Conservation (phyloP, 2,113 vertebrate genomes). For the Eulemur macaco region DNA sequence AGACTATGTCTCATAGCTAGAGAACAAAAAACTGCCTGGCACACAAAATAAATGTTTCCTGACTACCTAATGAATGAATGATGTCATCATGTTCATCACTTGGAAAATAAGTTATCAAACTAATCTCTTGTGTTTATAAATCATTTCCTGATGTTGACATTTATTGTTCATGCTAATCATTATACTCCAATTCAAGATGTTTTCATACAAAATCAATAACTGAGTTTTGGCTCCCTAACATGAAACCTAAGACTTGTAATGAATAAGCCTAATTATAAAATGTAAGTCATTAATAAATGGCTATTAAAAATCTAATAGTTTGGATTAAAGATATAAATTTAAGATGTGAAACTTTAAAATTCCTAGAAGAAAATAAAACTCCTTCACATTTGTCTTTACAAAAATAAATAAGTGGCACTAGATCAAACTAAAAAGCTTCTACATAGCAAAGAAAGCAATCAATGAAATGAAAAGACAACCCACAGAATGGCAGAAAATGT, state of each 20-base stretch:
- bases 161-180: not conserved
- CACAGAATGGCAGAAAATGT: not conserved
- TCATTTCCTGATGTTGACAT: conserved; percentile 2
- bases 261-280: not conserved
- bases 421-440: not conserved
- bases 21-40: not conserved
- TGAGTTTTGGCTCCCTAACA: not conserved
- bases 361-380: not conserved
- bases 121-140: not conserved
- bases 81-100: not conserved
- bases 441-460: not conserved
- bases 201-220: not conserved
- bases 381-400: not conserved
- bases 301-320: not conserved
- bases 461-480: not conserved
- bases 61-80: not conserved
- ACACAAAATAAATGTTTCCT: not conserved
- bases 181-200: not conserved
- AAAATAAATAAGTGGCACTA: not conserved
- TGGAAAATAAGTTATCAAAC: not conserved
- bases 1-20: not conserved
- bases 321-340: not conserved
- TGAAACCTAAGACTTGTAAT: not conserved
- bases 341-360: not conserved
- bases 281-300: not conserved